Percentiles rank a stretch among this genome's conserved stretches.
Evolutionary conservation across 2,888 invertebrate species (phyloP).

Genomic region (Lathronympha strigana): DNA sequence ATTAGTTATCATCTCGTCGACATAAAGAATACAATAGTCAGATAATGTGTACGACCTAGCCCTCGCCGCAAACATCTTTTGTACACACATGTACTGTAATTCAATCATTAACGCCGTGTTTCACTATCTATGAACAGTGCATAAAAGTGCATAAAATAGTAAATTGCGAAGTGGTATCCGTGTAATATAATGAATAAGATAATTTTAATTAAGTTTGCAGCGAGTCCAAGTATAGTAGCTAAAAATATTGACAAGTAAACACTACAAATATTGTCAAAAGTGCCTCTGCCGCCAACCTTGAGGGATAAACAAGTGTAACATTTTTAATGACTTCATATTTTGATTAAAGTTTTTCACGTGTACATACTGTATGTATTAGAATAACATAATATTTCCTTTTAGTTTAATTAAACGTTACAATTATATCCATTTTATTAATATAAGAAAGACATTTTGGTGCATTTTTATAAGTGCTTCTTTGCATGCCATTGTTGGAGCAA

Average conservation of each 20-base stretch:
- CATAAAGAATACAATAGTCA: neutral
- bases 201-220: neutral
- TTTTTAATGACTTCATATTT: neutral
- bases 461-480: too few species aligned
- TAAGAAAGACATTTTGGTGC: too few species aligned
- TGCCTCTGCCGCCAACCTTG: constrained; percentile 25
- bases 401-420: too few species aligned
- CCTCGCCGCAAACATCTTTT: neutral
- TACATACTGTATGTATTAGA: too few species aligned
- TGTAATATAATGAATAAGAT: neutral
- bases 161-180: neutral
- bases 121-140: neutral
- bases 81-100: neutral
- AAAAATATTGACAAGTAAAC: constrained; percentile 15
- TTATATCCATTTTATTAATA: too few species aligned
- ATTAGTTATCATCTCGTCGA: neutral
- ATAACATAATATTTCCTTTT: too few species aligned
- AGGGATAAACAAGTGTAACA: neutral
- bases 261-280: constrained; percentile 24
- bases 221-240: neutral
- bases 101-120: neutral
- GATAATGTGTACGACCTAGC: neutral
- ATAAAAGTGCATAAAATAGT: neutral
- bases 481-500: too few species aligned
- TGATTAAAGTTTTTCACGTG: neutral